These are phyloP conservation scores for Prochilodus magdalenae DNA, from an alignment of 2,113 vertebrate genomes.

Conservation along the genomic window DNA sequence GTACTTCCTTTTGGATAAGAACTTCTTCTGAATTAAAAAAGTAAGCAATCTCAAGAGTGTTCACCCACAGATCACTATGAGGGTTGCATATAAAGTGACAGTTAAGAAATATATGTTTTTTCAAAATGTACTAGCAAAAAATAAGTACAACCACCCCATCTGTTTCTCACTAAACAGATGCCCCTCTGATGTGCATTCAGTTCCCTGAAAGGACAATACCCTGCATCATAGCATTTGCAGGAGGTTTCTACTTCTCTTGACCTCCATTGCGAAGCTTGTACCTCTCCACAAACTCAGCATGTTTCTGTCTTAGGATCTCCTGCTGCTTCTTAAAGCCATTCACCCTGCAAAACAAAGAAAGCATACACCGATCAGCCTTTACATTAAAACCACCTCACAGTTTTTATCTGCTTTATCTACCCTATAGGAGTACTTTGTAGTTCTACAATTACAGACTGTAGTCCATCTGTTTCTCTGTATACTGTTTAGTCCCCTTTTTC, in stretches of 20 bases:
- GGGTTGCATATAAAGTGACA: background rate
- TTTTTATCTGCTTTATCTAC: too few relatives aligned
- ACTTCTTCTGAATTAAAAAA: too few relatives aligned
- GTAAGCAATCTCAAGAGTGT: background rate
- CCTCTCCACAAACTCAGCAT: slow-evolving; percentile 74
- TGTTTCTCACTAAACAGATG: background rate
- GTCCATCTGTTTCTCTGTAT: too few relatives aligned
- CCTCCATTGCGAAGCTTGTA: slow-evolving; percentile 58
- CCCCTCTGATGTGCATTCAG: background rate
- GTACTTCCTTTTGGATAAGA: background rate
- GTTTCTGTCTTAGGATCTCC: slow-evolving; percentile 79
- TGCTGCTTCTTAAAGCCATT: slow-evolving; percentile 81
- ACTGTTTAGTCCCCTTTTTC: too few relatives aligned
- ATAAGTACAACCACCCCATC: background rate
- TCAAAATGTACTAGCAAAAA: background rate
- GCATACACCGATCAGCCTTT: slow-evolving; percentile 6
- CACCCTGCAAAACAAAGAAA: slow-evolving; percentile 63
- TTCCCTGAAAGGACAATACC: background rate
- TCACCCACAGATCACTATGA: background rate
- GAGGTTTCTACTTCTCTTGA: slow-evolving; percentile 67
- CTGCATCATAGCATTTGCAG: background rate
- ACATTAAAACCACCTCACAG: too few relatives aligned
- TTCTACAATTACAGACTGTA: too few relatives aligned
- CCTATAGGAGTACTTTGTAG: too few relatives aligned
- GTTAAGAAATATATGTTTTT: background rate